Evolutionary conservation across 1,140 invertebrate genomes (phyloP).

Genomic region (Leptestheria dahalacensis): DNA sequence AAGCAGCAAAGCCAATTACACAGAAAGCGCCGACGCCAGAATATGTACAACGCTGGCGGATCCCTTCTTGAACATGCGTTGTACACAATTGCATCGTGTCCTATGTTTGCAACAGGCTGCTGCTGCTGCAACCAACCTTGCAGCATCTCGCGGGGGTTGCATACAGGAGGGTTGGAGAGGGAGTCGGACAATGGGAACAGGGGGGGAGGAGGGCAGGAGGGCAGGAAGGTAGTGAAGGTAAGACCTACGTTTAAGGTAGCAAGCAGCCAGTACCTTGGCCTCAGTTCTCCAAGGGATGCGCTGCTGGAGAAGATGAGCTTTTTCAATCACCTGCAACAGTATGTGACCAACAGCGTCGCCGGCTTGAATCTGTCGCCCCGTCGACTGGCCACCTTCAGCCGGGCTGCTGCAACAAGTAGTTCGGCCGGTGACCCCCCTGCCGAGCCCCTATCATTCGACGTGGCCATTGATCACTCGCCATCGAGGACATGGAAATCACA

Average conservation of each 20-base stretch:
- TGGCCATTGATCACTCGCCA: slow-evolving; percentile 14
- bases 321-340: slow-evolving; percentile 60
- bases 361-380: slow-evolving; percentile 58
- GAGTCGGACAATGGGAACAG: too few relatives aligned
- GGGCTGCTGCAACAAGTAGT: background rate
- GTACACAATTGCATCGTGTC: background rate
- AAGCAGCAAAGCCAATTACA: too few relatives aligned
- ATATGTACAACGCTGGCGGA: too few relatives aligned
- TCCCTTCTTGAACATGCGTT: background rate
- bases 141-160: too few relatives aligned
- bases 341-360: slow-evolving; percentile 56
- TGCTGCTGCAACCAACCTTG: too few relatives aligned
- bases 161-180: too few relatives aligned
- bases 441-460: slow-evolving; percentile 1
- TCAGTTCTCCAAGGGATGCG: background rate
- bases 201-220: background rate
- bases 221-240: background rate
- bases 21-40: background rate
- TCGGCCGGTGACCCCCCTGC: slow-evolving; percentile 1
- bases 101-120: background rate
- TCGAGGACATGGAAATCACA: background rate
- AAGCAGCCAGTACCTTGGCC: background rate
- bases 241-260: background rate
- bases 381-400: slow-evolving; percentile 43
- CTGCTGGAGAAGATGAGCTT: slow-evolving; percentile 49